phyloP scores from a whole-genome alignment of 2,113 vertebrate species.

The Bos taurus region ARS-UCD2.0 NC_037354.1:14112001-14112500 shows the following conservation, averaged over 20 bases:
- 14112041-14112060: neutral
- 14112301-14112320: neutral
- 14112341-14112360: neutral
- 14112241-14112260: neutral
- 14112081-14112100: neutral
- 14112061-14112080: neutral
- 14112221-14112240: neutral
- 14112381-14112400: neutral
- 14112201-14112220: neutral
- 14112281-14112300: neutral
- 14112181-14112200: neutral
- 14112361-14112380: neutral
- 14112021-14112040: neutral
- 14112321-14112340: neutral
- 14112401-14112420: neutral
- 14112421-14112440: neutral
- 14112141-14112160: neutral
- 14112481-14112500: neutral
- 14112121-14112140: neutral
- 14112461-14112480: neutral
- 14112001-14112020: fast-evolving
- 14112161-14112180: neutral
- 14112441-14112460: neutral
- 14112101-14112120: neutral
- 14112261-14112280: neutral